These are phyloP conservation scores for Phodopus roborovskii DNA, from an alignment of 2,113 vertebrate genomes.

Conservation along the genomic window DNA sequence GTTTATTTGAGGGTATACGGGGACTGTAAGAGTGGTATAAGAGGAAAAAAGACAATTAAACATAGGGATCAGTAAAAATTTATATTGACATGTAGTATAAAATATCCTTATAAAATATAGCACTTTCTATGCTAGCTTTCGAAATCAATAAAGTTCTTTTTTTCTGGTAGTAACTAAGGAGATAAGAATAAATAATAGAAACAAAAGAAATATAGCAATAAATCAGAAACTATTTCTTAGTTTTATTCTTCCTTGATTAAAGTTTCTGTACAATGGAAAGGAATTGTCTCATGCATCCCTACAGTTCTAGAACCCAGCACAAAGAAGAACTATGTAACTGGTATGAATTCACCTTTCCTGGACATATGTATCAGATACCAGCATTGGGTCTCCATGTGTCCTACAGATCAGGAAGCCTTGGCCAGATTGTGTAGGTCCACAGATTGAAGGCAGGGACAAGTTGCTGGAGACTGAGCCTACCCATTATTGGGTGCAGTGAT, in stretches of 20 bases:
- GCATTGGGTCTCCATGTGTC: not conserved
- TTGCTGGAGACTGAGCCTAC: not conserved
- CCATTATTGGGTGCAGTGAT: not conserved
- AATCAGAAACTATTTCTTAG: not conserved
- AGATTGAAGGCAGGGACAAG: not conserved
- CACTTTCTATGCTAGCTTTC: not conserved
- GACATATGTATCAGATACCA: not conserved
- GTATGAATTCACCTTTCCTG: not conserved
- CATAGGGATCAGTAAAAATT: not conserved
- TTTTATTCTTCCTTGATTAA: not conserved
- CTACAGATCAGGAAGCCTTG: not conserved
- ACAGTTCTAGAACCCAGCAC: not conserved
- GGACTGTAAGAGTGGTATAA: not conserved
- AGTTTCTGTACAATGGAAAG: not conserved
- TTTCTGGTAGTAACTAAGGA: not conserved
- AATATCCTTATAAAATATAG: not conserved
- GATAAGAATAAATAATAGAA: slow-evolving; percentile 1
- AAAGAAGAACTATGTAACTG: not conserved
- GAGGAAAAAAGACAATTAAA: too few relatives aligned
- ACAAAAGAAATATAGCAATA: not conserved
- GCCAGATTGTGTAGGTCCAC: not conserved
- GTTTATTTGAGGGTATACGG: not conserved
- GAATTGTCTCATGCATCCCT: not conserved
- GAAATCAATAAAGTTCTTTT: not conserved
- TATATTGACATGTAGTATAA: not conserved